Evolutionary conservation across 1,140 invertebrate species (phyloP), one percentile per base, ranked within the genome.

Genomic region (Palaemon carinicauda): DNA sequence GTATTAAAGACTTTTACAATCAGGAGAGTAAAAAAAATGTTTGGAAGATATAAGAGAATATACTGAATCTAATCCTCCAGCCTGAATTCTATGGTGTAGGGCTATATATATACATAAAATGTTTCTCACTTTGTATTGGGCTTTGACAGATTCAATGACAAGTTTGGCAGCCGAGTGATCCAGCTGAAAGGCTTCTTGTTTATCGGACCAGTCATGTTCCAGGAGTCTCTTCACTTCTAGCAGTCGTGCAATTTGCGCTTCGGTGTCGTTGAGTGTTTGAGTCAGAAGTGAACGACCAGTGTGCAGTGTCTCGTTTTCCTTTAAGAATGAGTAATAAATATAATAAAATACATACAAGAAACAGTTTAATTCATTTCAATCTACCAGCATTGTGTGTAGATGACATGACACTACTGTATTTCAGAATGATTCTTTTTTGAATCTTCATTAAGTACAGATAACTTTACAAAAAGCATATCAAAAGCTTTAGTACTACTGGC

Each of bases 191-290:
- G 88, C 88, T 17, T 89, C 88, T 71, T 84, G 88, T 51, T 89
- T 89, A 77, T 89, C 88, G 5, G 88, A 89, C 88, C 88, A 89
- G 54, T 88, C 85, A 56, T 87, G 85, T 65, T 89, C 88, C 73
- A 89, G 82, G 24, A 87, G 65, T 10, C 82, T 51, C 78, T 89
- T 87, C 10, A 89, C 81, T 60, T 89, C 88, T 73, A 83, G 84
- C 82, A 89, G 78, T 17, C 86, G 81, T 14, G 27, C 31, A 14
- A 87, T 89, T 53, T 84, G 83, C 19, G 69, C 82, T 31, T 85
- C 77, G 14, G 87, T 83, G 53, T 89, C 85, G 21, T 85, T 73
- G 24, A 89, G 79, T 24, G 80, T 56, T 54, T 89, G 54, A 1
- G 83, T 82, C 74, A 86, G 56, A 10, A 86, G 82, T 14, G 51